Conservation (phyloP, 2,797 vertebrate genomes). For the Gymnothorax javanicus region DNA sequence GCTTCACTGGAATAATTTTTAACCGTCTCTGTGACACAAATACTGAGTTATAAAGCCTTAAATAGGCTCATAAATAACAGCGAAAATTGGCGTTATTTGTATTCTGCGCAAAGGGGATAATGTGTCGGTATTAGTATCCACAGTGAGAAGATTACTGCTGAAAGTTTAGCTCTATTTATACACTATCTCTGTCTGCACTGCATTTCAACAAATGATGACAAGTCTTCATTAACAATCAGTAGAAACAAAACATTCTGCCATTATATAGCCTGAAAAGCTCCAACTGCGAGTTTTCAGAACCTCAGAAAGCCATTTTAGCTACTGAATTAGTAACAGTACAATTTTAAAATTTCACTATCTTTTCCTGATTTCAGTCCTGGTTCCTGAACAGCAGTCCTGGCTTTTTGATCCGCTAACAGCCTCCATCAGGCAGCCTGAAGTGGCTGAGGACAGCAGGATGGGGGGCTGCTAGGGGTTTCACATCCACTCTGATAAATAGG, state of each 20-base stretch:
- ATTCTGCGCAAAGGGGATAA: too few relatives aligned
- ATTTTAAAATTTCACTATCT: slow-evolving; percentile 12
- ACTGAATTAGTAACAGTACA: neutral
- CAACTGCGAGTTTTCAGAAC: neutral
- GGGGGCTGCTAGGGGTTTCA: too few relatives aligned
- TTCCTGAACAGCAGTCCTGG: neutral
- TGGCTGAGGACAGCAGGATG: slow-evolving; percentile 38
- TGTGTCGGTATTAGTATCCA: too few relatives aligned
- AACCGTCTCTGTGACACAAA: too few relatives aligned
- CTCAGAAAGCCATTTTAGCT: neutral
- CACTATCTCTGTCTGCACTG: too few relatives aligned
- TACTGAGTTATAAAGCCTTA: too few relatives aligned
- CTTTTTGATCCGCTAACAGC: neutral
- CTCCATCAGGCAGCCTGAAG: slow-evolving; percentile 26
- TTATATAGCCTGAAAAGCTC: neutral
- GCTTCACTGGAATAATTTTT: too few relatives aligned
- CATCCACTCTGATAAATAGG: too few relatives aligned
- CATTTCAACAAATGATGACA: neutral
- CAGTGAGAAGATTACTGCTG: too few relatives aligned
- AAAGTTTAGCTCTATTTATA: too few relatives aligned
- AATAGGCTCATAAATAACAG: too few relatives aligned
- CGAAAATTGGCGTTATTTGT: too few relatives aligned
- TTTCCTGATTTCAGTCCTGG: slow-evolving; percentile 11
- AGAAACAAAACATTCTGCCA: neutral
- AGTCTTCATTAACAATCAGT: neutral